Evolutionary conservation across 2,888 invertebrate genomes (phyloP).

Genomic region (Drosophila emarginata): DNA sequence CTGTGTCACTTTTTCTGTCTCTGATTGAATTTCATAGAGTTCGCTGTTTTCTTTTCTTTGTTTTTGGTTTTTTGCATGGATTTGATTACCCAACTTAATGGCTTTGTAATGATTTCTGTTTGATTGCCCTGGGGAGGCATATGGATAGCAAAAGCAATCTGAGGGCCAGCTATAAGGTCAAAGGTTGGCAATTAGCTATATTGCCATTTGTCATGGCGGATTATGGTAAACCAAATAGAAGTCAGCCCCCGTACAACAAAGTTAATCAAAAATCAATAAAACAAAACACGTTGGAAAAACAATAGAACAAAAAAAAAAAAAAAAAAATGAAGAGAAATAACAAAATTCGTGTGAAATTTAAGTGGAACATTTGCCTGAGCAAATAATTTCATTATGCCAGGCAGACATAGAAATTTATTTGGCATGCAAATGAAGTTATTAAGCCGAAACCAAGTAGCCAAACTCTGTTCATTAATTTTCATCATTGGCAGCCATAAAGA

Average conservation of each 20-base stretch:
- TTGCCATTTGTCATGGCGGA: conserved; percentile 14
- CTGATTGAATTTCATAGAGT: conserved; percentile 51
- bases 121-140: conserved; percentile 41
- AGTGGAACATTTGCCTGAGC: background rate
- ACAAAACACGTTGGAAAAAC: background rate
- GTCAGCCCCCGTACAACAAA: background rate
- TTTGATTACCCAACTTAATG: conserved; percentile 67
- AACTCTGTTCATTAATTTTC: conserved; percentile 54
- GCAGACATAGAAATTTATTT: background rate
- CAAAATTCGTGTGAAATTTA: background rate
- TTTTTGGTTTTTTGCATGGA: conserved; percentile 46
- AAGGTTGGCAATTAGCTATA: conserved; percentile 33
- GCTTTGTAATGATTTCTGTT: conserved; percentile 58
- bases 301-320: background rate
- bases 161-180: conserved; percentile 43
- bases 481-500: conserved; percentile 17
- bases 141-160: conserved; percentile 22
- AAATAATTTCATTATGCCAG: background rate
- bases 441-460: conserved; percentile 9
- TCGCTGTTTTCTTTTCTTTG: background rate
- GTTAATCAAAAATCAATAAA: conserved; percentile 50
- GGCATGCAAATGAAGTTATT: conserved; percentile 23
- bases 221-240: background rate
- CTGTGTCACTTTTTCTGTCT: conserved; percentile 14
- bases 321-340: background rate